Evolutionary conservation across 1,140 invertebrate genomes (phyloP), one percentile per base, ranked within the genome.

Genomic region (Apis dorsata): DNA sequence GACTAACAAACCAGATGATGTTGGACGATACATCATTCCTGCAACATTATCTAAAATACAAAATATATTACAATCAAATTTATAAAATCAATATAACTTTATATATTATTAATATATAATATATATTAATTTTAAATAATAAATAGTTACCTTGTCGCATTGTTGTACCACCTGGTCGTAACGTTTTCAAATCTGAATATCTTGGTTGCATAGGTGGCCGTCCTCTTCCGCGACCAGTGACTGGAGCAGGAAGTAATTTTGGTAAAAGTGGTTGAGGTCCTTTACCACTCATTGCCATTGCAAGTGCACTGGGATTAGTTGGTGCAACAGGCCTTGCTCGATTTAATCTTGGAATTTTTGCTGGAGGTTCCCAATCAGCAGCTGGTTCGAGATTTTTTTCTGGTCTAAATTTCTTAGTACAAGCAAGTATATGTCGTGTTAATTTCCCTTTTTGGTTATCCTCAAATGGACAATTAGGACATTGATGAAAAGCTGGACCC

Each of bases 371-470:
- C 97, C 97, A 98, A 91, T 98, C 98, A 13, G 96, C 93, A 1
- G 97, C 96, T 10, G 98, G 98, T 85, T 97, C 96, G 84, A 98
- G 90, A 92, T 98, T 98, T 53, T 96, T 94, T 78, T 98, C 97
- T 0, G 97, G 96, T 92, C 97, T 96, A 93, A 98, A 99, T 92
- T 98, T 98, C 93, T 98, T 98, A 24, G 96, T 95, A 94, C 98
- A 99, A 8, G 97, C 96, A n/a, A 97, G 95, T 82, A 97, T 95
- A 94, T 99, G 98, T 24, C 98, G 95, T 0, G 96, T 97, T 73
- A 99, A 93, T 94, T 99, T 98, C n/a, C 97, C 97, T 93, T 99
- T 99, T 79, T 97, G 97, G 91, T 98, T 98, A 89, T 98, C 98
- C 92, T 99, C 98, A 91, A 98, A 99, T 1, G 97, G 97, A 95